Conservation (phyloP, 2,113 vertebrate genomes). For the Catharus minimus region DNA sequence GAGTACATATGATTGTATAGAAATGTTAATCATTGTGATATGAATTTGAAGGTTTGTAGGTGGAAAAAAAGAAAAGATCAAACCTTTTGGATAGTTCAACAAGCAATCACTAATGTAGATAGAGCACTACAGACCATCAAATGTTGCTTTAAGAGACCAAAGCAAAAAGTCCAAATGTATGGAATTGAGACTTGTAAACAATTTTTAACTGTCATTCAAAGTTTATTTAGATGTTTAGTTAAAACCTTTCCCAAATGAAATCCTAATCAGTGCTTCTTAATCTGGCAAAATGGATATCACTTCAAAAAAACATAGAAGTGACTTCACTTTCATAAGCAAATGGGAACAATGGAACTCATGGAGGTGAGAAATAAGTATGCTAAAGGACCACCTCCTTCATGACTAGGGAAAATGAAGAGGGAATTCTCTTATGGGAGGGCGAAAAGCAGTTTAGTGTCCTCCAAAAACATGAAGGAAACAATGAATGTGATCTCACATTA, state of each 20-base stretch:
- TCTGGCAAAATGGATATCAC: neutral
- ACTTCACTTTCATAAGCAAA: neutral
- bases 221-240: neutral
- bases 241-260: neutral
- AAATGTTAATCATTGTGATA: neutral
- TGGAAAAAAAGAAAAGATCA: neutral
- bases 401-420: neutral
- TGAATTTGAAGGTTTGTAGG: neutral
- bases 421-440: neutral
- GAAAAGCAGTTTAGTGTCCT: accelerated
- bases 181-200: neutral
- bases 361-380: neutral
- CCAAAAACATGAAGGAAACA: neutral
- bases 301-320: neutral
- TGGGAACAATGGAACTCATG: accelerated
- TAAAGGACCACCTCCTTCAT: neutral
- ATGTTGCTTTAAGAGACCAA: neutral
- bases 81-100: neutral
- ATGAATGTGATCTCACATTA: neutral
- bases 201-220: neutral
- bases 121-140: neutral
- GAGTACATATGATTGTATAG: neutral
- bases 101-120: neutral
- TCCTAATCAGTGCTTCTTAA: neutral
- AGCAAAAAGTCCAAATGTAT: neutral